phyloP scores from a whole-genome alignment of 2,888 invertebrate species.

The Drosophila barbarae region DNA sequence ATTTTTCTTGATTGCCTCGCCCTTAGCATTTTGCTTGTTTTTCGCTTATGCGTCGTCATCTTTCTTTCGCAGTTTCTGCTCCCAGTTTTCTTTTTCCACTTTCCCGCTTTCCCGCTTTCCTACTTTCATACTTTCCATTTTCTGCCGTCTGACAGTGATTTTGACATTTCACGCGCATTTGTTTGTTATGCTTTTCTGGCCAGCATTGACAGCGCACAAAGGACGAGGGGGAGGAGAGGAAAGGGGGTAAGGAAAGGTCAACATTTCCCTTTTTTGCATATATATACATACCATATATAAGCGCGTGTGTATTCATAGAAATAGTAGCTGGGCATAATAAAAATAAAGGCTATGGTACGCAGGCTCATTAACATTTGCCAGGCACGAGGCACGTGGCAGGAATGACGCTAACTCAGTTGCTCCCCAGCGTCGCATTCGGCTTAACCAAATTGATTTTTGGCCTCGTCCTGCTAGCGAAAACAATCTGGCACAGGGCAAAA shows the following conservation, averaged over 20 bases:
- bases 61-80: constrained; percentile 37
- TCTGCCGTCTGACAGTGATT: constrained; percentile 56
- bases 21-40: constrained; percentile 58
- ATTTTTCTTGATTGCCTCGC: constrained; percentile 70
- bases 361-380: constrained; percentile 37
- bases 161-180: constrained; percentile 73
- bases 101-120: constrained; percentile 17
- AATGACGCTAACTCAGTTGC: constrained; percentile 52
- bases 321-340: constrained; percentile 33
- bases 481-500: constrained; percentile 18
- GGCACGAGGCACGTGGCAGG: constrained; percentile 39
- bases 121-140: constrained; percentile 2
- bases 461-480: constrained; percentile 23
- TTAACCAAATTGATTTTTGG: constrained; percentile 62
- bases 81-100: constrained; percentile 23
- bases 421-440: constrained; percentile 59
- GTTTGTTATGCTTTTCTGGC: constrained; percentile 50
- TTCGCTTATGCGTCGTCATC: constrained; percentile 57
- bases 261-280: constrained; percentile 49
- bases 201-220: constrained; percentile 13
- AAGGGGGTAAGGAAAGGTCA: constrained; percentile 56
- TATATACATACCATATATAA: constrained; percentile 24
- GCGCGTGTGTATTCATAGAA: constrained; percentile 42
- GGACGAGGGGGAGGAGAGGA: not conserved
- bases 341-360: constrained; percentile 36